Base-by-base conservation (phyloP, 2,797 vertebrate species). In the Manis pentadactyla region DNA sequence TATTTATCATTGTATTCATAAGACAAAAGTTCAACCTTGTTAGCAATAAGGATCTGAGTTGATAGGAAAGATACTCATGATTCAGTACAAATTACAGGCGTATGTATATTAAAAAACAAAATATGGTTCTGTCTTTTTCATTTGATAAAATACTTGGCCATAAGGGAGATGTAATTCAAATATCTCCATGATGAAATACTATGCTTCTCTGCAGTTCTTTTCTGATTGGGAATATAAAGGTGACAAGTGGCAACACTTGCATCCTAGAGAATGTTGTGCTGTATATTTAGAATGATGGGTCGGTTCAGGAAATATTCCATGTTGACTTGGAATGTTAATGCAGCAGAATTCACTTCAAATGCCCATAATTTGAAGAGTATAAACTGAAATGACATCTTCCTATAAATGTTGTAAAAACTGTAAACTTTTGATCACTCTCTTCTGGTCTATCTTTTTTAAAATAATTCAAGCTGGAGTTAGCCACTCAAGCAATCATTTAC, bases 171-270 rank as follows among this genome's bases (percentile, higher is more conserved):
- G 12, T 93, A 79, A 97, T 95, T 97, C 91, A 96, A 95, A 83
- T 90, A 87, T 95, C 97, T 93, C 75, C 94, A 75, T 92, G 96
- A 97, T 95, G 92, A 95, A 96, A 39, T 92, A 29, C 39, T 91
- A 61, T 46, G 75, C 46, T 77, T 90, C 27, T 55, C 89, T 71
- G 15, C 17, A 78, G 61, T 96, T 98, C 37, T 23, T 93, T 97
- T 96, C 84, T 97, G 94, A 97, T 96, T 97, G 94, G 75, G 68
- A 79, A 86, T 87, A 97, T 96, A 97, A 97, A 96, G 87, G 92
- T 96, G 95, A 96, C 82, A 96, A 96, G 66, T 89, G 96, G 37
- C 15, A 96, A 83, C 18, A 97, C 81, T 96, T 97, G 96, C 97
- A 94, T 96, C 85, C 87, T 95, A 90, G 63, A 97, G 90, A 97